Percentiles rank a stretch among this genome's conserved stretches.
phyloP scores from a whole-genome alignment of 2,797 vertebrate genomes.

The Malurus leucopterus region DNA sequence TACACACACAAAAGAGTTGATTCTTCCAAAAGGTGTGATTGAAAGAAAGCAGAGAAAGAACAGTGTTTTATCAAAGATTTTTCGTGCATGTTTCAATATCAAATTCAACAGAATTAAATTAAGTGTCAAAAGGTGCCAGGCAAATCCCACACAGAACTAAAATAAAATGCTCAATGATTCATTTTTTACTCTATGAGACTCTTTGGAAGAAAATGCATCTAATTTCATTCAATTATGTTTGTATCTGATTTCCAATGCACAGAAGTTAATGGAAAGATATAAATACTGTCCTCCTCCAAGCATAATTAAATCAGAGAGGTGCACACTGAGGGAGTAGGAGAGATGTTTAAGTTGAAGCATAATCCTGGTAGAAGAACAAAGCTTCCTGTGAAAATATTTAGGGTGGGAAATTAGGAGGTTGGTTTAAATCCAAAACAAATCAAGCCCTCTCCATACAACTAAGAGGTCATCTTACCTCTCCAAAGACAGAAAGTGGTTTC shows the following conservation, averaged over 20 bases:
- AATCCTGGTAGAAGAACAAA: neutral
- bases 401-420: neutral
- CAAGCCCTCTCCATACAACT: neutral
- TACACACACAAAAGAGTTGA: neutral
- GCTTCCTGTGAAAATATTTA: neutral
- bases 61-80: neutral
- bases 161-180: neutral
- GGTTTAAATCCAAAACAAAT: neutral
- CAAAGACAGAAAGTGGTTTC: neutral
- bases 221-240: neutral
- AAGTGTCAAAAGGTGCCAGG: neutral
- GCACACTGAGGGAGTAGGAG: neutral
- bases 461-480: neutral
- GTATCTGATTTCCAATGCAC: neutral
- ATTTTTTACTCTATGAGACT: neutral
- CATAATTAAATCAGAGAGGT: neutral
- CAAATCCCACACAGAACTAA: neutral
- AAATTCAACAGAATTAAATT: neutral
- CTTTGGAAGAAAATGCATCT: neutral
- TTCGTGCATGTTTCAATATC: neutral
- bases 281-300: constrained; percentile 10
- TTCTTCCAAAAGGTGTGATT: neutral
- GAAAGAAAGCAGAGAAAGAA: neutral
- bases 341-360: neutral
- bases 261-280: neutral